Percentiles rank a stretch among this genome's conserved stretches.
Evolutionary conservation across 2,113 vertebrate species (phyloP).

Genomic region (Leiothrix lutea): DNA sequence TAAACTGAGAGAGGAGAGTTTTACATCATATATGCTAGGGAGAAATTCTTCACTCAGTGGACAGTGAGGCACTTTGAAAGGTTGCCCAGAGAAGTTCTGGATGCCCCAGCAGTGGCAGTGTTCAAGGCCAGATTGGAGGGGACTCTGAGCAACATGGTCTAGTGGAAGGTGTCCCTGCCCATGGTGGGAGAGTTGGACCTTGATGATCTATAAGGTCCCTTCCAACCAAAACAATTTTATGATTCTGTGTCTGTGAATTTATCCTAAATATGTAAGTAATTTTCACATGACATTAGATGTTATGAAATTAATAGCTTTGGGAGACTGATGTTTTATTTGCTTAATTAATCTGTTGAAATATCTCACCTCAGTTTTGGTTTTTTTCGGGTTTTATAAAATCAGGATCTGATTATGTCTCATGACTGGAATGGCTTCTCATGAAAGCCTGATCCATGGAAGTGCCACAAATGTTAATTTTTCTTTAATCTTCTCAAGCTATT

Average conservation of each 20-base stretch:
- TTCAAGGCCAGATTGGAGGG: background rate
- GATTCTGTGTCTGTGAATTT: background rate
- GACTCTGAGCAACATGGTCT: background rate
- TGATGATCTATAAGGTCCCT: background rate
- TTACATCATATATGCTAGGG: background rate
- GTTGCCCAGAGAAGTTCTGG: background rate
- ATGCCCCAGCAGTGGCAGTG: background rate
- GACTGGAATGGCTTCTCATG: background rate
- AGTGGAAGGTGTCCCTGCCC: background rate
- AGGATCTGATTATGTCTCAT: background rate
- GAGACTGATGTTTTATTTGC: background rate
- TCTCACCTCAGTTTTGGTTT: background rate
- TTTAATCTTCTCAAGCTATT: constrained; percentile 22
- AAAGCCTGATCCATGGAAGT: background rate
- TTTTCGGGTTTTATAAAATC: background rate
- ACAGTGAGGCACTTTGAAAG: background rate
- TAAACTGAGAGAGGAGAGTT: background rate
- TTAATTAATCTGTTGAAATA: background rate
- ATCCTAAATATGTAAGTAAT: background rate
- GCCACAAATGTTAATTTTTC: background rate
- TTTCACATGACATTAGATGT: background rate
- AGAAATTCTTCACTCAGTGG: background rate
- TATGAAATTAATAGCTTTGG: background rate
- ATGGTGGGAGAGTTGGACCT: background rate
- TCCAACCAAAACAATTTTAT: background rate